Evolutionary conservation across 2,888 invertebrate genomes (phyloP), one percentile per base, ranked within the genome.

Genomic region (Tetropium fuscum): DNA sequence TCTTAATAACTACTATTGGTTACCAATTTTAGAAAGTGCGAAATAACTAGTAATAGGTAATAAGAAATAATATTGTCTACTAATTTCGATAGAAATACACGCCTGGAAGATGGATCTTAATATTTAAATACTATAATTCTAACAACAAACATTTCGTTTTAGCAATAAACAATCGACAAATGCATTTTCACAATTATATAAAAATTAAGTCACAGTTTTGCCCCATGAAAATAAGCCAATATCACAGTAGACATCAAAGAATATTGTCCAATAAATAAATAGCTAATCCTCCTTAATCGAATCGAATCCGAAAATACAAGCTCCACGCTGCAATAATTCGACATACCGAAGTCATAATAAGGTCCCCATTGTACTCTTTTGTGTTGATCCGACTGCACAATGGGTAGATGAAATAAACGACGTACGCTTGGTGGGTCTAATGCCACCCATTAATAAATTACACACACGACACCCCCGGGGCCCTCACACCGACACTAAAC

Each of bases 371-470:
- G 69, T 68, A 66, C 74, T 77, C 78, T 77, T 76, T 78, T 79
- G 78, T 69, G 70, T 60, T 45, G 63, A 55, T 56, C 60, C 41
- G 51, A 19, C 45, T 61, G 53, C 57, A 60, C 53, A 58, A 60
- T 64, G 56, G 71, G 74, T 74, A 71, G 71, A 66, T 66, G 75
- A 76, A 79, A 78, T 78, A 79, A 79, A 79, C 78, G 79, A 78
- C 78, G 75, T 72, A 61, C 43, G 58, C 49, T 51, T 62, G 63
- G 54, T 73, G 75, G 69, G 64, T 74, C 78, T 80, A 80, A 80
- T 79, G 74, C 77, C 78, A 73, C 76, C 79, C 80, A 80, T 81
- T 81, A 81, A 82, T 82, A 82, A 82, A 82, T 82, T 80, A 81
- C 79, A 74, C 73, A 74, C 74, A 80, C 77, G 78, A 77, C 79